Percentiles rank a stretch among this genome's conserved stretches.
phyloP scores from a whole-genome alignment of 2,888 invertebrate species.

The Caenorhabditis sp. region DNA sequence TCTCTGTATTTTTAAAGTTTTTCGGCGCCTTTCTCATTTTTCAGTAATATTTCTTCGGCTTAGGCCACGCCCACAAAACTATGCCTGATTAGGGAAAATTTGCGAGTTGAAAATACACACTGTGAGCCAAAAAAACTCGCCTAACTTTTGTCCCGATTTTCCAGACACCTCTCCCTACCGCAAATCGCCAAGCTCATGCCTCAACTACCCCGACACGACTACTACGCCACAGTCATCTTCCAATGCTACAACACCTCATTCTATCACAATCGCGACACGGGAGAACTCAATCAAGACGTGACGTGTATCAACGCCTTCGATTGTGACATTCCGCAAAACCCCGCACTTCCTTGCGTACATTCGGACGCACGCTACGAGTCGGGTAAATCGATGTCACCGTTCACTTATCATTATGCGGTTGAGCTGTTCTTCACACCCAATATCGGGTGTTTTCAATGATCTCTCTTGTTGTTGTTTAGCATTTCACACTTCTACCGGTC shows the following conservation, averaged over 20 bases:
- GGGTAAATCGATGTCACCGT: conserved; percentile 28
- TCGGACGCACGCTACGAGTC: conserved; percentile 34
- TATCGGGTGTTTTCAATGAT: conserved; percentile 37
- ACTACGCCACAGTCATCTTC: conserved; percentile 30
- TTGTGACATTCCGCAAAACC: conserved; percentile 23
- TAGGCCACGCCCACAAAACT: no score
- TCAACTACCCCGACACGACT: conserved; percentile 15
- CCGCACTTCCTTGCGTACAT: conserved; percentile 20
- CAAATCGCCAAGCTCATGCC: neutral
- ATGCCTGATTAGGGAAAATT: no score
- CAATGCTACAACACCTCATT: conserved; percentile 24
- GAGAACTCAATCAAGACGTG: neutral
- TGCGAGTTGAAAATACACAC: no score
- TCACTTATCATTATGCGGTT: conserved; percentile 29
- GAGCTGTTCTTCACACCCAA: conserved; percentile 13
- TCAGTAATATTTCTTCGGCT: no score
- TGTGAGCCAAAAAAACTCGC: no score
- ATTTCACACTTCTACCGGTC: no score
- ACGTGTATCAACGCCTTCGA: conserved; percentile 28
- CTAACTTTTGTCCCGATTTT: no score
- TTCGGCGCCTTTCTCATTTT: no score
- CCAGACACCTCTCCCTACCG: neutral
- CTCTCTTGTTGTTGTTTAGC: no score
- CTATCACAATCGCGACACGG: neutral
- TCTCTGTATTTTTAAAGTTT: no score